Base-by-base conservation (phyloP, 2,797 vertebrate genomes). In the Siniperca scherzeri region DNA sequence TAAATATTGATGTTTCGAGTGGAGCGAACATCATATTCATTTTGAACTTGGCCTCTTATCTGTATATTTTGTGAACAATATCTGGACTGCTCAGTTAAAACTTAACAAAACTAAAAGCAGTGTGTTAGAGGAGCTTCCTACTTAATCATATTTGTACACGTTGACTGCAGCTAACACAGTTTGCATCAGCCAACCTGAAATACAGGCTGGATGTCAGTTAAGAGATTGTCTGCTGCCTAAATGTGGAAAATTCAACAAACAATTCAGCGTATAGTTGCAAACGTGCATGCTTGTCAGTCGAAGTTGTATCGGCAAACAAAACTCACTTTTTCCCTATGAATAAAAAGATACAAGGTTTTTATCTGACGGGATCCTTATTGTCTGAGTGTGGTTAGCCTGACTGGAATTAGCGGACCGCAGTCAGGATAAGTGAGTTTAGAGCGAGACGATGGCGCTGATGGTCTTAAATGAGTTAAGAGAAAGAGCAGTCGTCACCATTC, bases 381-480 rank as follows among this genome's bases (percentile, higher is more conserved):
- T 40, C 5, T 17, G 57, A 50, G 40, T 17, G 75, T 14, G n/a
- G 36, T 44, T 5, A 55, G 66, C 36, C 66, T 76, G 77, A 84
- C 72, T 79, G 38, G 2, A 66, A 55, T 79, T 60, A 79, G 36
- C 50, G 2, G 48, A 36, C 4, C 27, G 2, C 36, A 16, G 38
- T 62, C 44, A 17, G 7, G 70, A 60, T 75, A 70, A 75, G 1
- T 66, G 68, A 77, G 73, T 76, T 83, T 57, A 53, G 52, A 53
- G 22, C 3, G 9, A 46, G 44, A 69, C 7, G 70, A 46, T 25
- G 36, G n/a, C 8, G 52, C 38, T 61, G 52, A 48, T 48, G n/a
- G 17, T 27, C 68, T 30, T 70, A 64, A 70, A 55, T 2, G 5
- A 79, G 59, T 83, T 74, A 42, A 61, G 36, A 13, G 25, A 36